Percentiles rank a stretch among this genome's conserved stretches.
These are phyloP conservation scores for Macrotus californicus DNA, from an alignment of 2,113 vertebrate genomes.

Conservation along the genomic window DNA sequence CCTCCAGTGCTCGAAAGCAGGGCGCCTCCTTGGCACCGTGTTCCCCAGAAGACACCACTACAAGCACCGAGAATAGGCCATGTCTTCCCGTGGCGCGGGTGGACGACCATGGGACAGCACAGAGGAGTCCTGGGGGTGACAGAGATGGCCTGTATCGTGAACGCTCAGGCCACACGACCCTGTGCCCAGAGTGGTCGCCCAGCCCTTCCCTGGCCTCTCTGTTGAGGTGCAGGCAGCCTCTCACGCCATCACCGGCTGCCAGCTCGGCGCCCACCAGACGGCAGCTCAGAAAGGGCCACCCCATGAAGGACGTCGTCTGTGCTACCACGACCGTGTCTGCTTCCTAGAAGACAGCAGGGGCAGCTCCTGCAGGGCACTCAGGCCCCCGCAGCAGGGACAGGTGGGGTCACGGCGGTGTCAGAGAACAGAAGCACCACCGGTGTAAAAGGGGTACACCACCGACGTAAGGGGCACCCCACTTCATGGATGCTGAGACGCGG, in stretches of 20 bases:
- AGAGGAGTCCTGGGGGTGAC: too few species aligned
- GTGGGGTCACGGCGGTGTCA: too few species aligned
- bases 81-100: neutral
- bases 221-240: neutral
- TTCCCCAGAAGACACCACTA: accelerated
- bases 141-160: accelerated
- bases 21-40: accelerated
- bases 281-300: neutral
- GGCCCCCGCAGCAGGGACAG: neutral
- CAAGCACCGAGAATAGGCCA: accelerated
- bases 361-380: accelerated
- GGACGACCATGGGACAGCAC: accelerated
- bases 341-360: neutral
- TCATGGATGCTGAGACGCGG: accelerated
- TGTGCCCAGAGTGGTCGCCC: accelerated
- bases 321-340: accelerated
- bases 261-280: accelerated
- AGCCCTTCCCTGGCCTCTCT: neutral
- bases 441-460: accelerated
- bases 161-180: accelerated
- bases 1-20: accelerated
- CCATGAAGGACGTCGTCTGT: accelerated
- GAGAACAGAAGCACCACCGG: too few species aligned
- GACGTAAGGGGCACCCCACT: accelerated
- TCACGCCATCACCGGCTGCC: neutral